Conservation (phyloP, 2,888 invertebrate species). For the Acanthococcus lagerstroemiae region DNA sequence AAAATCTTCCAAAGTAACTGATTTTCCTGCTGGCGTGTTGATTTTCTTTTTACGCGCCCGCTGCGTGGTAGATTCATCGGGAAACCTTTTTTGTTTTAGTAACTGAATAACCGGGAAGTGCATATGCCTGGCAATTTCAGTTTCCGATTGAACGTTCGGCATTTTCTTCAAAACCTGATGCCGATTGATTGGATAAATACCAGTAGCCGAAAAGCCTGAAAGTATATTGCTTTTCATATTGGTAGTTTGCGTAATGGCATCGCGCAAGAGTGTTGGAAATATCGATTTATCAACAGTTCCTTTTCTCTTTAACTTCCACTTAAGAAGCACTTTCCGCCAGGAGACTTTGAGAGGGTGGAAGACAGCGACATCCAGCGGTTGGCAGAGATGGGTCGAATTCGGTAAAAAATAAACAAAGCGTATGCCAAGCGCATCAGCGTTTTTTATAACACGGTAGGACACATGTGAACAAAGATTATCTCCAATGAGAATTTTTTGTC, state of each 20-base stretch:
- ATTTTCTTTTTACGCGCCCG: slow-evolving; percentile 14
- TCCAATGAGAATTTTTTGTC: slow-evolving; percentile 40
- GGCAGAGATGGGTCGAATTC: slow-evolving; percentile 40
- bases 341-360: slow-evolving; percentile 38
- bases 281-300: slow-evolving; percentile 23
- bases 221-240: slow-evolving; percentile 3
- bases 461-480: slow-evolving; percentile 38
- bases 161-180: not conserved
- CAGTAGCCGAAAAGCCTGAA: not conserved
- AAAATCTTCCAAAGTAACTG: not conserved
- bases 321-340: slow-evolving; percentile 36
- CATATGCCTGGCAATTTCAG: not conserved
- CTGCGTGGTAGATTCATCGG: not conserved
- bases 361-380: slow-evolving; percentile 39
- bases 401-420: slow-evolving; percentile 40
- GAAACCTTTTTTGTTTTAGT: not conserved
- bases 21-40: not conserved
- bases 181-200: not conserved
- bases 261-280: slow-evolving; percentile 19
- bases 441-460: slow-evolving; percentile 27
- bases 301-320: slow-evolving; percentile 33
- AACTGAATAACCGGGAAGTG: not conserved
- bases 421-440: slow-evolving; percentile 40
- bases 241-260: slow-evolving; percentile 4
- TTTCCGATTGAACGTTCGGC: not conserved